Base-by-base conservation (phyloP, 2,797 vertebrate species). In the Anguilla pacifica region DNA sequence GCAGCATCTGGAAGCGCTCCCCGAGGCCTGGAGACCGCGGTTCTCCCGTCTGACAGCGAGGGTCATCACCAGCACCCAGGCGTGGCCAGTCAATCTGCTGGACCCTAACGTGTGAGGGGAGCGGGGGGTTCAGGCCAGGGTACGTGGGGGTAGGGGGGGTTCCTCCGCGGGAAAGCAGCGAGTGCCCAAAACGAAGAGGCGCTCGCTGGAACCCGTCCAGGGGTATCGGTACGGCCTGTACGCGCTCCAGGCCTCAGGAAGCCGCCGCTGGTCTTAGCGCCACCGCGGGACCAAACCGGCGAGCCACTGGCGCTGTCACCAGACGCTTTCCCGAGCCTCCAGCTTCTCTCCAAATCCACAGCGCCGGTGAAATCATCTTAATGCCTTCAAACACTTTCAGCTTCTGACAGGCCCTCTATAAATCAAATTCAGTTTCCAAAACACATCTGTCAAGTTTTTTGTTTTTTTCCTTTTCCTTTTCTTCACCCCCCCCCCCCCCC, bases 1-100 rank as follows among this genome's bases (percentile, higher is more conserved):
- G 61, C 61, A 49, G 87, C 95, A 96, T 96, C 95, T 96, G 95
- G 94, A 95, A 95, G 90, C 90, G 91, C 91, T 96, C 88, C 89
- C 70, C 89, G 86, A 89, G 90, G 92, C 92, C 72, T 59, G 53
- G 88, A 89, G 93, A 91, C 94, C 92, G 91, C 91, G 91, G 90
- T 92, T 91, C 93, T 94, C 93, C 87, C 94, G 72, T n/a, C 10
- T 82, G 84, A 92, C 89, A 90, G 89, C 4, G 49, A 92, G 90
- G 89, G 83, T 49, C 39, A 25, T 49, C 19, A 49, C 43, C 25
- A 43, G 6, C 85, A 88, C 55, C 90, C 88, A 88, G 85, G 89
- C 86, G 70, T 35, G 11, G 64, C 31, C 90, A 91, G 91, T 90
- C 91, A 91, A 92, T 94, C 93, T 95, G 93, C 89, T 92, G 92